Percentiles rank a stretch among this genome's conserved stretches.
Conservation (phyloP, 2,797 vertebrate genomes). For the Xenentodon cancila region DNA sequence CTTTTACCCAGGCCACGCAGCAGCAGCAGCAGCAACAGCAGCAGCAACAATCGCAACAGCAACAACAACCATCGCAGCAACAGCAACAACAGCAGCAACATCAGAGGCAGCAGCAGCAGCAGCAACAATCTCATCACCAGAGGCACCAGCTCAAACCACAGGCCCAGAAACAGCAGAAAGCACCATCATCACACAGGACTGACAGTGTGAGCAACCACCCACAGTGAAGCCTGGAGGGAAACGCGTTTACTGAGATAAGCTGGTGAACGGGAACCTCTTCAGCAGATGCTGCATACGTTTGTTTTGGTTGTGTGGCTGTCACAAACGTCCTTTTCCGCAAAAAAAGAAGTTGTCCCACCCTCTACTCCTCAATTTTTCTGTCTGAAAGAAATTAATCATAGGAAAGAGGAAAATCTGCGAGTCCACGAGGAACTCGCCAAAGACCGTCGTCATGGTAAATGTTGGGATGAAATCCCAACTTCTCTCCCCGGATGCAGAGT, state of each 20-base stretch:
- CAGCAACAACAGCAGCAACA: conserved; percentile 84
- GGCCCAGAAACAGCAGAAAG: conserved; percentile 84
- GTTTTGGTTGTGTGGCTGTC: conserved; percentile 25
- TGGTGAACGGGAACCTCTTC: conserved; percentile 18
- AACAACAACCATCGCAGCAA: conserved; percentile 80
- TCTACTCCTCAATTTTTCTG: conserved; percentile 25
- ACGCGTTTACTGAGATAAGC: neutral
- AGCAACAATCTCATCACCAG: conserved; percentile 90
- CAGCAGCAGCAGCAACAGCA: conserved; percentile 83
- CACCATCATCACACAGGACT: conserved; percentile 87
- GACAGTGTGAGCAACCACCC: conserved; percentile 90
- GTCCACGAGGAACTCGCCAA: conserved; percentile 55
- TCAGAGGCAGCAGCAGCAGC: conserved; percentile 84
- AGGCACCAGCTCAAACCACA: conserved; percentile 86
- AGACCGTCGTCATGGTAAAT: conserved; percentile 58
- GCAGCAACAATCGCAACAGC: conserved; percentile 83
- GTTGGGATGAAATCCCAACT: conserved; percentile 43
- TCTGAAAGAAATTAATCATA: conserved; percentile 54
- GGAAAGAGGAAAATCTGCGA: conserved; percentile 58
- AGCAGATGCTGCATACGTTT: conserved; percentile 32
- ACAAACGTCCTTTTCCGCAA: conserved; percentile 20
- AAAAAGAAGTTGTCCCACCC: conserved; percentile 4
- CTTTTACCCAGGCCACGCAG: conserved; percentile 86
- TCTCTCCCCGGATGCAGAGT: conserved; percentile 22
- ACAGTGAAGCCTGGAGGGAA: conserved; percentile 75